Percentiles rank a stretch among this genome's conserved stretches.
Evolutionary conservation across 2,113 vertebrate species (phyloP).

Genomic region (Sinosuthora webbiana): DNA sequence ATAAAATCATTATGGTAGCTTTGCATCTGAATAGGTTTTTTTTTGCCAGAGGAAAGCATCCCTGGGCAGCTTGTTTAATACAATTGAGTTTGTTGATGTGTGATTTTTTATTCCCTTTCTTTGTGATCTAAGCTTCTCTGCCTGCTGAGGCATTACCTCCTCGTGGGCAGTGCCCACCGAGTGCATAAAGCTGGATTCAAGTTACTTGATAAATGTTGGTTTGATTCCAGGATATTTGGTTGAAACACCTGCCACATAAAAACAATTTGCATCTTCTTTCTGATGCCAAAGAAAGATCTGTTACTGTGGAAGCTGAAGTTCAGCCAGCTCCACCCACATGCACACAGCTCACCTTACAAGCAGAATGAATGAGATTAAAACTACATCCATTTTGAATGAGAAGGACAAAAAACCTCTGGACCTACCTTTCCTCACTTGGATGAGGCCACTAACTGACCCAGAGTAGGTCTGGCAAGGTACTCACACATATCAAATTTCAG

Average conservation of each 20-base stretch:
- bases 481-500: accelerated
- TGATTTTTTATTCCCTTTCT: not conserved
- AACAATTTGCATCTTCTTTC: not conserved
- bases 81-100: not conserved
- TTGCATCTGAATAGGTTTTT: not conserved
- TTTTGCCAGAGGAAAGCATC: not conserved
- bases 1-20: not conserved
- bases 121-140: not conserved
- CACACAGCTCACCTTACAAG: not conserved
- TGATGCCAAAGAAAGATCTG: not conserved
- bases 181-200: not conserved
- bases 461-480: not conserved
- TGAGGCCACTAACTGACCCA: not conserved
- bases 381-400: not conserved
- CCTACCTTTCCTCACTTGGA: not conserved
- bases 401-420: not conserved
- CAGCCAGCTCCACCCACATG: not conserved
- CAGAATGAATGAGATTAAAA: not conserved
- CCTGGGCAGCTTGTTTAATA: not conserved
- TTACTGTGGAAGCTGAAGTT: not conserved
- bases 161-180: not conserved
- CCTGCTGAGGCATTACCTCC: not conserved
- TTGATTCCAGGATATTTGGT: slow-evolving; percentile 3
- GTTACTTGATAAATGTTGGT: not conserved
- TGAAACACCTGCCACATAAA: not conserved